These are phyloP conservation scores for Enteromius fasciolatus DNA, from an alignment of 2,797 vertebrate genomes.

Conservation along the genomic window DNA sequence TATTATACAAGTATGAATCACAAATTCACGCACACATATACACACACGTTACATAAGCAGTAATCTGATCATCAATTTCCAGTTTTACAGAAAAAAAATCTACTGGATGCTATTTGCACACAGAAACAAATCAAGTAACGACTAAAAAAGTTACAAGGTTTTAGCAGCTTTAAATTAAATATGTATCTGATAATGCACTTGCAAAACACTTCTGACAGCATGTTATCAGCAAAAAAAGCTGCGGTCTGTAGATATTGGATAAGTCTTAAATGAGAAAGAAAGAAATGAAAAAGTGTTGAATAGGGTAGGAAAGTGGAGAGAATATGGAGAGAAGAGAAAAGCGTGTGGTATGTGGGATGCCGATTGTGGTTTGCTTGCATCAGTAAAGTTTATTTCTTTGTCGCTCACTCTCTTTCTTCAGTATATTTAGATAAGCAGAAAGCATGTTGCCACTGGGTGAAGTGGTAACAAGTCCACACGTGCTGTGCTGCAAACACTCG, in stretches of 20 bases:
- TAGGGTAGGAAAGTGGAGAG: neutral
- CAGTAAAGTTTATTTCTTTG: constrained; percentile 31
- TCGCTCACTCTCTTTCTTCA: neutral
- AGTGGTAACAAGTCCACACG: constrained; percentile 21
- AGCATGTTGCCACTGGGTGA: neutral
- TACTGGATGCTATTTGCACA: constrained; percentile 10
- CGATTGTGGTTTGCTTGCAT: constrained; percentile 22
- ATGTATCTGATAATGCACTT: neutral
- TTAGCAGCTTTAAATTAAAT: neutral
- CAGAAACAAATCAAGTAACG: neutral
- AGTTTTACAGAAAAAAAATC: constrained; percentile 30
- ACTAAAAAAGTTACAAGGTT: neutral
- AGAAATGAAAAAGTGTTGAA: neutral
- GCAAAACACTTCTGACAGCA: neutral
- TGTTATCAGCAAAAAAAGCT: neutral
- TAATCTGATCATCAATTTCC: constrained; percentile 15
- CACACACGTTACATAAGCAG: neutral
- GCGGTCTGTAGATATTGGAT: neutral
- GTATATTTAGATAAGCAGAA: constrained; percentile 33
- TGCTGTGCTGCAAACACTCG: neutral
- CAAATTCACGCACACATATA: neutral
- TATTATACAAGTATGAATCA: constrained; percentile 17
- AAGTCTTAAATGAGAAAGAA: neutral
- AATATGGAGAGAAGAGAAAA: neutral
- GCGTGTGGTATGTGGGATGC: neutral